Evolutionary conservation across 2,797 vertebrate genomes (phyloP), one percentile per base, ranked within the genome.

Genomic region (Poeciliopsis presidionis): DNA sequence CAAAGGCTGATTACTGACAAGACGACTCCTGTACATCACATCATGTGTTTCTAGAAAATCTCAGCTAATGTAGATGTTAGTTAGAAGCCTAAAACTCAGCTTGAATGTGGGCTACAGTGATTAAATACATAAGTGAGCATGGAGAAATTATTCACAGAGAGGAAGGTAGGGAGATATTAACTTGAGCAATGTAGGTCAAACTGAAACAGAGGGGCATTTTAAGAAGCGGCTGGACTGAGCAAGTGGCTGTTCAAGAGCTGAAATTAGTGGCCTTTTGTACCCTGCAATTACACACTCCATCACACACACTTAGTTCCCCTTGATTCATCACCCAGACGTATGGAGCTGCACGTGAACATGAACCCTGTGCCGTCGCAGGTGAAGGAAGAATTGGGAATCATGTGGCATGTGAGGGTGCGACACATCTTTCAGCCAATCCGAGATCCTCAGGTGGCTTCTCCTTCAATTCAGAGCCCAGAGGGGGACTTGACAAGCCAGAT

Each of bases 181-280:
- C 61, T 79, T 55, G 75, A 86, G 76, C 65, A 73, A 71, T 84
- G 72, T 84, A 87, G 90, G 88, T 90, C 87, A 90, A 88, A 87
- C 51, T 79, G 84, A 74, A 87, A 81, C 80, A 79, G 75, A 8
- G 0, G 80, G 80, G 74, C 78, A 72, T 88, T 88, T 80, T 63
- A 81, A 86, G 84, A 81, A 80, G 85, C 79, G 74, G 83, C 81
- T 49, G 69, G 65, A 81, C 77, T 51, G 73, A 81, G 72, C 82
- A 67, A 90, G 87, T 84, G 85, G 74, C 72, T 87, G 63, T 79
- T 78, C 78, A 85, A 88, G 82, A 76, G 86, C 49, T 46, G 75
- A 79, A 87, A 91, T 91, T 84, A 88, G 82, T 84, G 86, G 75
- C 80, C 83, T 76, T 85, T 80, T 85, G 82, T 82, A 72, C 63